Evolutionary conservation across 2,113 vertebrate species (phyloP), one percentile per base, ranked within the genome.

Genomic region (Bambusicola thoracicus): DNA sequence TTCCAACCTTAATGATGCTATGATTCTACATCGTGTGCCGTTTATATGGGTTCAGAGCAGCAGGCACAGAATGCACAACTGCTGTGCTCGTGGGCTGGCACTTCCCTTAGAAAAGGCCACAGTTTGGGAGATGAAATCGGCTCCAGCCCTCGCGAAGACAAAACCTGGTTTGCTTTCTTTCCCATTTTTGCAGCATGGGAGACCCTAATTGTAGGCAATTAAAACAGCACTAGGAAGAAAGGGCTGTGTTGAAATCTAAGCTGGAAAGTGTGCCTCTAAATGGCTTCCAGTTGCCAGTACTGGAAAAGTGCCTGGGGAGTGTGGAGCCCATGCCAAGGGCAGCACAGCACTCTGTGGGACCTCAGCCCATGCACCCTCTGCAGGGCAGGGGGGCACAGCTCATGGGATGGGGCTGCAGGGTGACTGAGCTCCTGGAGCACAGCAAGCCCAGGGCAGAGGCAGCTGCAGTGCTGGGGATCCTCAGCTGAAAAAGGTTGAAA

Each of bases 181-280:
- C 61, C 29, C 30, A 12, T 51, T 89, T 87, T 6, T 30, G 58
- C 91, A 89, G 86, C 30, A 20, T 4, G 22, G 81, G 4, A 92
- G 91, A 91, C 91, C 92, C 91, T 77, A 59, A 95, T 17, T 89
- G 89, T 30, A 81, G 34, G 87, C 67, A 77, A 82, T 85, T 68
- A 89, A 93, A 93, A 89, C 75, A 89, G 63, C 81, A 82, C 70
- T 12, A 30, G 84, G 81, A 82, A 41, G 41, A 56, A 79, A 69
- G 66, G 56, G 63, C 49, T 41, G 74, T 56, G 92, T 24, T 62
- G 91, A 77, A 94, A 93, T 30, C 69, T 58, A 89, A 73, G 79
- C 84, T 85, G 87, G 85, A 63, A 91, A 91, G 58, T 0, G 70
- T 81, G 87, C 46, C 67, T 93, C 44, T 12, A 24, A 56, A 44